Base-by-base conservation (phyloP, 1,140 invertebrate species). In the Ectropis grisescens region DNA sequence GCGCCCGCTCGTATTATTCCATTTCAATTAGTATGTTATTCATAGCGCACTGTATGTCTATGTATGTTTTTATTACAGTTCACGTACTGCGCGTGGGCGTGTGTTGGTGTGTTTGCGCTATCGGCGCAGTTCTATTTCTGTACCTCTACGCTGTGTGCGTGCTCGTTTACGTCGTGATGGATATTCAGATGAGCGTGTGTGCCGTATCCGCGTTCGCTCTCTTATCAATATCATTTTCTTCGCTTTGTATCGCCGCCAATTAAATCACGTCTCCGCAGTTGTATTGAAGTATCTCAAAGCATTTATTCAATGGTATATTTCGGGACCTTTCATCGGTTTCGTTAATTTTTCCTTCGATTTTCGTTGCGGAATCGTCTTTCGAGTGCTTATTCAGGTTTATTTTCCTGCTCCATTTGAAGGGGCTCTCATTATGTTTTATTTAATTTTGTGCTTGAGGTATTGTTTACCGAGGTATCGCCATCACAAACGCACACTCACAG, bases 21-120 rank as follows among this genome's bases (percentile, higher is more conserved):
- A 60, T 69, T 76, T 65, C 53, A 64, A 65, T 68, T 65, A 50
- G 56, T 61, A 39, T 61, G 41, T 69, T 71, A 69, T 68, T 71
- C 61, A 61, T 71, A 66, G 69, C 65, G 38, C 58, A 42, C 47
- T 64, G 52, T 51, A 41, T 65, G 51, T 57, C 52, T 79, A 62
- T 70, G 67, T 67, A 67, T 75, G 66, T 72, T 75, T 67, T 79
- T 74, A 75, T 72, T 72, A 72, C 68, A 69, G 61, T 75, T 68
- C 68, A 74, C 58, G 60, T 70, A 71, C 61, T 48, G 42, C 41
- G 61, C 58, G 74, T 75, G 62, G 66, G 68, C 61, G 66, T 75
- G 67, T 78, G 70, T 79, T 72, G 60, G 70, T 72, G 67, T 72
- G 68, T 75, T 70, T 66, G 70, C 68, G 64, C 60, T 79, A 79